A percentile compares a stretch with the other conserved stretches of the same genome.
phyloP scores from a whole-genome alignment of 2,797 vertebrate species.

The Botia kubotai region DNA sequence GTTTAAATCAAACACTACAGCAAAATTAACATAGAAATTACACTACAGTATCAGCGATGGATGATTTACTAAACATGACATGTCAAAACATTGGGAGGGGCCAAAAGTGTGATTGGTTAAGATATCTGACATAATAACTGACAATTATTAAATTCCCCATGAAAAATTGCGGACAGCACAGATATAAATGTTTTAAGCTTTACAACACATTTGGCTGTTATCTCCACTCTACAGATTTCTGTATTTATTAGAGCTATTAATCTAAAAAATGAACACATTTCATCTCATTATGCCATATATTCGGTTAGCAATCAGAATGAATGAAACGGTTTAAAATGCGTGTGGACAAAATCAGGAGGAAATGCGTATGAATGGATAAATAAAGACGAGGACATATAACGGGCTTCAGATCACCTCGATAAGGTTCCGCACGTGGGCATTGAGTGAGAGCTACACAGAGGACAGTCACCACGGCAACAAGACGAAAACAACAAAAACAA shows the following conservation, averaged over 20 bases:
- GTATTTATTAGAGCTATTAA: background rate
- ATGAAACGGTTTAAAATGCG: background rate
- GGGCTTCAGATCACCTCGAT: conserved; percentile 84
- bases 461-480: conserved; percentile 66
- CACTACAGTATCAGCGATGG: background rate
- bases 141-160: background rate
- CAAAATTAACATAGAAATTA: background rate
- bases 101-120: background rate
- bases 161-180: background rate
- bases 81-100: background rate
- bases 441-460: conserved; percentile 85
- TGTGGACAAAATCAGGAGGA: conserved; percentile 21
- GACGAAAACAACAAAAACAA: conserved; percentile 59
- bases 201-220: background rate
- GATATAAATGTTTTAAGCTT: background rate
- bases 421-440: conserved; percentile 86
- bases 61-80: conserved; percentile 6
- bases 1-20: background rate
- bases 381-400: conserved; percentile 59
- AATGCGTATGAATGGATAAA: conserved; percentile 32
- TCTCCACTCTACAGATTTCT: background rate
- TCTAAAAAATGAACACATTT: background rate
- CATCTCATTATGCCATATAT: conserved; percentile 2
- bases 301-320: conserved; percentile 1
- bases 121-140: background rate